Base-by-base conservation (phyloP, 2,797 vertebrate species). In the Bovichtus variegatus region DNA sequence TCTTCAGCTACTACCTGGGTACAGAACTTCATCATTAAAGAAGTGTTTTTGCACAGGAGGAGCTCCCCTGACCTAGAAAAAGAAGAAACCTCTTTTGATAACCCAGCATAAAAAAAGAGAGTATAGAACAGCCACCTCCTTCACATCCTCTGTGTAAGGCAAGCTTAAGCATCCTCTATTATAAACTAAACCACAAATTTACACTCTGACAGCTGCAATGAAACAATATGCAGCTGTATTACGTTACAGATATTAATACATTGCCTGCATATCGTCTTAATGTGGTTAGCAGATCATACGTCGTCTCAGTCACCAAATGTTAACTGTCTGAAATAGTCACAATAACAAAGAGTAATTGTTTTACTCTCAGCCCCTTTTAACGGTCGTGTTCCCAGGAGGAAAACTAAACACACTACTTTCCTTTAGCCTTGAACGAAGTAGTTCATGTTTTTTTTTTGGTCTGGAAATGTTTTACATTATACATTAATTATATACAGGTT, bases 51-150 rank as follows among this genome's bases (percentile, higher is more conserved):
- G 70, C 76, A 83, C 71, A 82, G 76, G 74, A 86, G 69, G 68
- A 80, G 87, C 74, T 84, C 64, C 76, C 73, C 61, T 95, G 95
- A 94, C 93, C 93, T 92, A 95, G 87, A 94, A 95, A 94, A 82
- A 71, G 85, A 87, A 76, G 81, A 84, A 77, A 76, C 62, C 80
- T 87, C 81, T 77, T 90, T 90, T 92, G 84, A 91, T 89, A 92
- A 93, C 78, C 75, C 80, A 79, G 72, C 78, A 86, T 71, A 75
- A 83, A 82, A 87, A 83, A 69, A 77, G 43, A 74, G 50, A 59
- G 65, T 21, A 25, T 46, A 27, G 25, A 71, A 57, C 66, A 82
- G 72, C 66, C 78, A 76, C 71, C 76, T 85, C 58, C 55, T 87
- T 87, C 81, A 86, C 78, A 75, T 81, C 59, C 61, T 82, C 59